These are phyloP conservation scores for Tiliacea citrago DNA, from an alignment of 2,888 invertebrate species.

Conservation along the genomic window DNA sequence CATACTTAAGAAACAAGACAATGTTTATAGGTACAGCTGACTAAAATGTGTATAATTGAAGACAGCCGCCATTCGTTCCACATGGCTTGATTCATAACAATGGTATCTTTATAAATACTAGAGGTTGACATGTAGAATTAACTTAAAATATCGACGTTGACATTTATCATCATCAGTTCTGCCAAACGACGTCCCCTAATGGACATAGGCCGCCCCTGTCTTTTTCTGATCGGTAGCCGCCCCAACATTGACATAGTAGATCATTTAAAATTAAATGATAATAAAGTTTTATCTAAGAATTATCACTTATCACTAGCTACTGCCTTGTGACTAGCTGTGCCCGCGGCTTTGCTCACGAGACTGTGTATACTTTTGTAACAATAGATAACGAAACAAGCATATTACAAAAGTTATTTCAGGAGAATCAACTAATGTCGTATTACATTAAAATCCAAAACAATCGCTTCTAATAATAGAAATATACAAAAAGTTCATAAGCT, in stretches of 20 bases:
- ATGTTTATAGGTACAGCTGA: conserved; percentile 32
- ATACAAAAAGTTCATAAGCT: conserved; percentile 17
- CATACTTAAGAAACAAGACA: neutral
- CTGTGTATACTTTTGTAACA: neutral
- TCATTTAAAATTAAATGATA: neutral
- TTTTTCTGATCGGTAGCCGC: too few relatives aligned
- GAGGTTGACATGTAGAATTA: too few relatives aligned
- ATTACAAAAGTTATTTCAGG: neutral
- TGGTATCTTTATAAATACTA: neutral
- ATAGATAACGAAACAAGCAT: neutral
- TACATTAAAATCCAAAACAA: neutral
- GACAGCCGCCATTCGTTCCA: neutral
- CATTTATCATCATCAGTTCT: neutral
- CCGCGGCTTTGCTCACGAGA: neutral
- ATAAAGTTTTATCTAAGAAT: neutral
- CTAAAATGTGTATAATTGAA: conserved; percentile 11
- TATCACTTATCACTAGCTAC: neutral
- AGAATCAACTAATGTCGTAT: neutral
- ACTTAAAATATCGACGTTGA: neutral
- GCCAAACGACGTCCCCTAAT: neutral
- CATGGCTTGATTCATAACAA: conserved; percentile 10
- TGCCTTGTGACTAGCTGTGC: too few relatives aligned
- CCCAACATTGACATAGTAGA: neutral
- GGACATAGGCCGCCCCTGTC: neutral
- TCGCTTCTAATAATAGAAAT: neutral